A percentile compares a stretch with the other conserved stretches of the same genome.
phyloP scores from a whole-genome alignment of 2,797 vertebrate species.

The Lacerta viridis region DNA sequence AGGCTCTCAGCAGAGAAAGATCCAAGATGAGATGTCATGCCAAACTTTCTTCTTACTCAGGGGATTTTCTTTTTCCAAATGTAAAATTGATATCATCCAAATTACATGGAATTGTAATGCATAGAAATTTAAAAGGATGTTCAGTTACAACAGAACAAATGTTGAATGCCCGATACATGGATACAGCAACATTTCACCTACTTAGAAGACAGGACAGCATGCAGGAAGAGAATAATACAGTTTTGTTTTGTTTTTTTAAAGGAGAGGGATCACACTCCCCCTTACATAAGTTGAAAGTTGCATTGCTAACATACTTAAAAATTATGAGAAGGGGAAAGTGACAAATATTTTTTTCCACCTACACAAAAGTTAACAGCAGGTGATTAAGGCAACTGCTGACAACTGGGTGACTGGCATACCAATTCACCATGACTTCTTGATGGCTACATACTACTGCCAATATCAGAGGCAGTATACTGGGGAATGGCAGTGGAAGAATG shows the following conservation, averaged over 20 bases:
- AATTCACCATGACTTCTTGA: no score
- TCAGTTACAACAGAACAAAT: neutral
- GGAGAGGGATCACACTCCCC: neutral
- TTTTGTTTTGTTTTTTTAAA: no score
- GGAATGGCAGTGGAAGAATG: no score
- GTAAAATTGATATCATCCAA: neutral
- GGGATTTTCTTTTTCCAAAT: neutral
- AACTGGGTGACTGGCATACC: neutral
- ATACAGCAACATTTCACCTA: no score
- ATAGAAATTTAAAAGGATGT: neutral
- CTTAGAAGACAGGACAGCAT: neutral
- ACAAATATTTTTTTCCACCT: neutral
- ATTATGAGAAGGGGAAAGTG: neutral
- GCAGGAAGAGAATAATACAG: neutral
- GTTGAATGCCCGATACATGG: no score
- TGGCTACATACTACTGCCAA: no score
- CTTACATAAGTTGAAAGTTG: neutral
- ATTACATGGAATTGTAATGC: neutral
- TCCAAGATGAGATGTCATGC: neutral
- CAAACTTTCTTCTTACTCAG: neutral
- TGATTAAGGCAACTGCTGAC: neutral
- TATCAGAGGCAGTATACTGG: no score
- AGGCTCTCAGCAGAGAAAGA: constrained; percentile 14
- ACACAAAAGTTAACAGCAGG: neutral
- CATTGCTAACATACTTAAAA: neutral